Evolutionary conservation across 2,888 invertebrate genomes (phyloP).

Genomic region (Nomada ferruginata): DNA sequence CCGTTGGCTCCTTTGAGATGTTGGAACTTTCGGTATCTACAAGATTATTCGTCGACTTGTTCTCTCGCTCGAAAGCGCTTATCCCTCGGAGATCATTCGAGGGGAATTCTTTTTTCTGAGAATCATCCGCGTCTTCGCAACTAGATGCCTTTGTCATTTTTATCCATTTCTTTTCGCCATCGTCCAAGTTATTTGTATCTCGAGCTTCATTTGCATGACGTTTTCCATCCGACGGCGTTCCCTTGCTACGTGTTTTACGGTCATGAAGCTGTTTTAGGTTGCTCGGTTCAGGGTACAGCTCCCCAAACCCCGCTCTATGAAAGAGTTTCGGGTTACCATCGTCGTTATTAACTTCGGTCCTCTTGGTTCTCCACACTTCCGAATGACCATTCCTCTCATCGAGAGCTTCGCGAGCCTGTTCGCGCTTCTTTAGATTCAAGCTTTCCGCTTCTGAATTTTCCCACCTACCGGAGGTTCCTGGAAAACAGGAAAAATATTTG

Average conservation of each 20-base stretch:
- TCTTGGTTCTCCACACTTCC: conserved; percentile 53
- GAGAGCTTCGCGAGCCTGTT: conserved; percentile 22
- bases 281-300: conserved; percentile 46
- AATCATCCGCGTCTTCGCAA: background rate
- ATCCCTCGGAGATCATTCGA: background rate
- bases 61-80: background rate
- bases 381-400: conserved; percentile 32
- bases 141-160: background rate
- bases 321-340: conserved; percentile 45
- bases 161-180: background rate
- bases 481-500: background rate
- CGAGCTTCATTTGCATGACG: conserved; percentile 12
- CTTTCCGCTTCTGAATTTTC: conserved; percentile 6
- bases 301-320: conserved; percentile 55
- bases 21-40: background rate
- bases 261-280: conserved; percentile 21
- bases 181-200: background rate
- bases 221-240: conserved; percentile 28
- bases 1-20: background rate
- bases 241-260: conserved; percentile 58
- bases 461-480: conserved; percentile 45
- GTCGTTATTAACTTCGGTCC: conserved; percentile 45
- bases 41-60: background rate
- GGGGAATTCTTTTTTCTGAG: background rate
- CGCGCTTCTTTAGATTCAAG: conserved; percentile 34